Conservation (phyloP, 2,113 vertebrate species). For the Eira barbara region DNA sequence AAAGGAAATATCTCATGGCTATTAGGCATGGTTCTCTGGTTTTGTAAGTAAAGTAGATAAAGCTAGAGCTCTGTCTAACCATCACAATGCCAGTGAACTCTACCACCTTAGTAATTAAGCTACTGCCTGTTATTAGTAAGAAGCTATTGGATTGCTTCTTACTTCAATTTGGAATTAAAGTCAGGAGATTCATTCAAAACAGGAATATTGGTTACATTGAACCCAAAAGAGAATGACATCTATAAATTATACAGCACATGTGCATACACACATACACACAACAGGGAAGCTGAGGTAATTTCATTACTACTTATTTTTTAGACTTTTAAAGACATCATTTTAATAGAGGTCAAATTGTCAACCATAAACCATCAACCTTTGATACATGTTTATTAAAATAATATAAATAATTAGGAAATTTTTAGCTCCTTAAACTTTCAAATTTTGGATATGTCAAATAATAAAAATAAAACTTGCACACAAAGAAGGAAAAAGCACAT, state of each 20-base stretch:
- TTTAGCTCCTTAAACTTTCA: neutral
- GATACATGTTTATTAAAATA: neutral
- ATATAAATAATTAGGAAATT: neutral
- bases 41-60: neutral
- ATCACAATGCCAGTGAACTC: accelerated
- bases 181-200: neutral
- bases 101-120: neutral
- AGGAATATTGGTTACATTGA: neutral
- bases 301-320: neutral
- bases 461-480: neutral
- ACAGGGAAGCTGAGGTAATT: neutral
- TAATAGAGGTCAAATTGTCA: neutral
- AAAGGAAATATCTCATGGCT: slow-evolving; percentile 13
- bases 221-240: neutral
- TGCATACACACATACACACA: neutral
- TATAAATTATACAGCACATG: neutral
- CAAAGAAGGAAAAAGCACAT: neutral
- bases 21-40: neutral
- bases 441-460: neutral
- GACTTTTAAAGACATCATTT: neutral
- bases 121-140: neutral
- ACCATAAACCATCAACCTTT: neutral
- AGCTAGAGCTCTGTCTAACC: neutral
- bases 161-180: neutral
- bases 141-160: neutral